These are phyloP conservation scores for Zelostemma sp. DNA, from an alignment of 1,140 invertebrate genomes.

Conservation along the genomic window DNA sequence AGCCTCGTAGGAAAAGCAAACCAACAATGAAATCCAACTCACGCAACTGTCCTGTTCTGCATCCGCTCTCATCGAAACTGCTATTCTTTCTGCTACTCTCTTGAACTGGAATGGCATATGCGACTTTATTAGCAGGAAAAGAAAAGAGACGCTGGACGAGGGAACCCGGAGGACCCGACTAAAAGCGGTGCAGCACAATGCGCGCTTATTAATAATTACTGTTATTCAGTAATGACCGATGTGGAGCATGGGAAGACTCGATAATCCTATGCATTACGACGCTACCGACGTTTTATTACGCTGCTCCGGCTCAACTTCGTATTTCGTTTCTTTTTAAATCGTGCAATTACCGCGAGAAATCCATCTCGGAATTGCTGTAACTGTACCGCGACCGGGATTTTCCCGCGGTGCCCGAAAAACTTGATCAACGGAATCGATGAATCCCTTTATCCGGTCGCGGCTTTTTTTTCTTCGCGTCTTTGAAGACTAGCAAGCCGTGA, in stretches of 20 bases:
- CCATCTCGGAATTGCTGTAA: slow-evolving; percentile 56
- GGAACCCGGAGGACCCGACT: slow-evolving; percentile 37
- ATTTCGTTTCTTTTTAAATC: slow-evolving; percentile 56
- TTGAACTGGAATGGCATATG: no score
- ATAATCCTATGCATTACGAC: slow-evolving; percentile 69
- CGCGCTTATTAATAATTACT: slow-evolving; percentile 69
- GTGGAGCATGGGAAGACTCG: slow-evolving; percentile 68
- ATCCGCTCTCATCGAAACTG: slow-evolving; percentile 69
- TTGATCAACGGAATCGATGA: no score
- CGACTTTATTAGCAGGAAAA: slow-evolving; percentile 10
- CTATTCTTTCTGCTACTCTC: slow-evolving; percentile 16
- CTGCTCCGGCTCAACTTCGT: slow-evolving; percentile 46
- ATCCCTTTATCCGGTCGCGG: no score
- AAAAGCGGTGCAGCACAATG: slow-evolving; percentile 57
- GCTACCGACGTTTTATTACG: slow-evolving; percentile 61
- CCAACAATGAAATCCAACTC: slow-evolving; percentile 61
- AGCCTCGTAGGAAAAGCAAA: slow-evolving; percentile 41
- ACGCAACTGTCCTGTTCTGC: slow-evolving; percentile 67
- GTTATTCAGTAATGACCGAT: slow-evolving; percentile 69
- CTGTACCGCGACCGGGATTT: slow-evolving; percentile 48
- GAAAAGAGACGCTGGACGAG: slow-evolving; percentile 15
- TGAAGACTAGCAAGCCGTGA: slow-evolving; percentile 55
- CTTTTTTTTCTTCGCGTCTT: slow-evolving; percentile 30
- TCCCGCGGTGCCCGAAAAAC: no score
- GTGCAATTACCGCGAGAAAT: slow-evolving; percentile 62